Base-by-base conservation (phyloP, 1,140 invertebrate species). In the Andrena cerasifolii region DNA sequence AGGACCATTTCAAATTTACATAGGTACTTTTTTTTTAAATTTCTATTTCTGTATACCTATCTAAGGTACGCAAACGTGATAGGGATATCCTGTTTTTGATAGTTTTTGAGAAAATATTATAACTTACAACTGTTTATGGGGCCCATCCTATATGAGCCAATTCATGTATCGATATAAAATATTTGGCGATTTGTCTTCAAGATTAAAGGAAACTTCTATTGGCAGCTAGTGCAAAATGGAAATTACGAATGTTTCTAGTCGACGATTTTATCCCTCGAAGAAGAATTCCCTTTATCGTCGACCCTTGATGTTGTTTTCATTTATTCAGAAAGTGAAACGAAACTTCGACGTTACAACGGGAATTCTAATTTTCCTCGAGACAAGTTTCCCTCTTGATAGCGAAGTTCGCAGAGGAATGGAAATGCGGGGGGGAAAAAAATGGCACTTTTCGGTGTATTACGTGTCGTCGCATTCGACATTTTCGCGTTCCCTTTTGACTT, bases 311-410 rank as follows among this genome's bases (percentile, higher is more conserved):
- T 2, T 14, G 47, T 28, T 51, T 66, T 66, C 51, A 67, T 67
- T 67, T 53, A 67, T 53, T 49, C 31, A 36, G 31, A 36, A 67
- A 67, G 12, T 18, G 65, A 67, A 36, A 33, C n/a, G 65, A 53
- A 67, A 67, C 65, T 66, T 66, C 47, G 47, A 66, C 31, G 10
- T 40, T 10, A 10, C 10, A 3, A 53, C 24, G 63, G 51, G 49
- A 67, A 67, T 67, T 67, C 49, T 49, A 53, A 67, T 67, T 67
- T 67, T 21, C 16, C 31, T 16, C 2, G 21, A 5, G 47, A 10
- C 28, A 12, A 51, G 31, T 21, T 33, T 10, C 3, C 18, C 16
- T 12, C 28, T 1, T 65, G 26, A 47, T 24, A 12, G 43, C 1
- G 14, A 51, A 49, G 45, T 65, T 65, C 45, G 26, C 18, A 21